Base-by-base conservation (phyloP, 1,140 invertebrate genomes). In the Leptinotarsa defecta region DNA sequence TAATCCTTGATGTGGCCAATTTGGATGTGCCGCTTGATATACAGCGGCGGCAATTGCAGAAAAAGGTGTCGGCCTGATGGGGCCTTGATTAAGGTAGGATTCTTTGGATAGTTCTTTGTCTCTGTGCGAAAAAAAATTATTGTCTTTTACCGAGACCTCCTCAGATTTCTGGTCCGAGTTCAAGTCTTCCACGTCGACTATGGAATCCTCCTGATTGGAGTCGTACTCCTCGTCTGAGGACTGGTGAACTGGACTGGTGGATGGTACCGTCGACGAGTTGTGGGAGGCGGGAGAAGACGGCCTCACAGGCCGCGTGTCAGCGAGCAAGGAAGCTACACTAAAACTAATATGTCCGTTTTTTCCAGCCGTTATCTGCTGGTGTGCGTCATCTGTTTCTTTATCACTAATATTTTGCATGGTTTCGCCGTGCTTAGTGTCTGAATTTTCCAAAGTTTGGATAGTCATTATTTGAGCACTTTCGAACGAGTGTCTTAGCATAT, bases 121-220 rank as follows among this genome's bases (percentile, higher is more conserved):
- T 62, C 76, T 68, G 34, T 81, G 76, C 49, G 81, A 78, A 22
- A 34, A 69, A 20, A 67, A 79, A 77, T 79, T 79, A 62, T 77
- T 77, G 48, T 83, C 81, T 68, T 83, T 81, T 13, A 65, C 20
- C 15, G 74, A 71, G 68, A 71, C 62, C 2, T 76, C 74, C 3
- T 80, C 72, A 13, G 72, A 77, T 76, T 84, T 82, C 61, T 81
- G 82, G 48, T 90, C 89, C 68, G 87, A 88, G 81, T 90, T 88
- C 78, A 91, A 83, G 80, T 92, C 91, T 83, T 91, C 91, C 34
- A 92, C 91, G 80, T 91, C 91, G 8, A 91, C 90, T 83, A 91
- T 91, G 8, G 89, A 91, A 77, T 91, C 90, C 79, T 91, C 91
- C 74, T 90, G 89, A 73, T 89, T 89, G 3, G 90, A 90, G 80